These are phyloP conservation scores for Bucorvus abyssinicus DNA, from an alignment of 2,797 vertebrate species.

Conservation along the genomic window DNA sequence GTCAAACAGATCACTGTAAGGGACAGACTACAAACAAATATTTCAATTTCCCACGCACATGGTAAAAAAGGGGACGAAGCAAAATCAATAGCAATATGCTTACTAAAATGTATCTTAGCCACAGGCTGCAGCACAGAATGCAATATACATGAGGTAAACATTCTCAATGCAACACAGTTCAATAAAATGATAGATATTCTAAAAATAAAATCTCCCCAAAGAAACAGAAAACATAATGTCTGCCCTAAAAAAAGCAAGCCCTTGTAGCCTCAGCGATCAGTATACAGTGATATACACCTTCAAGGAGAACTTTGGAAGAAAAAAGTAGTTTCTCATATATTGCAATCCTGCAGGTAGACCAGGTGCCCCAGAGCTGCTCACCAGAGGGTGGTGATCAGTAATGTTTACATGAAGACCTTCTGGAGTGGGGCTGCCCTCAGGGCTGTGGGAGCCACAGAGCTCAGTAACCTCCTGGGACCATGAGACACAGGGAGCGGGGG, in stretches of 20 bases:
- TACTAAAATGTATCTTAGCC: constrained; percentile 39
- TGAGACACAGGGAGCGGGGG: rapidly evolving
- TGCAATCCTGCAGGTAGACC: not conserved
- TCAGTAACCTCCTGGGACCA: rapidly evolving
- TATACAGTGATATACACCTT: not conserved
- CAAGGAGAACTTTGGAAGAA: not conserved
- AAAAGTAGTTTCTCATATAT: not conserved
- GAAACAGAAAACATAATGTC: constrained; percentile 11
- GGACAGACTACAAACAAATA: constrained; percentile 20
- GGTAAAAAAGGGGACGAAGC: not conserved
- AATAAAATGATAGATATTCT: constrained; percentile 47
- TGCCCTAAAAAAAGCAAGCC: not conserved
- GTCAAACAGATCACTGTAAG: not conserved
- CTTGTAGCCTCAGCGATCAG: not conserved
- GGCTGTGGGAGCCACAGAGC: not conserved
- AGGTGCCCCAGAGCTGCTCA: not conserved
- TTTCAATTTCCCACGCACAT: constrained; percentile 3
- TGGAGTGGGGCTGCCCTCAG: not conserved
- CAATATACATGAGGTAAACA: constrained; percentile 42
- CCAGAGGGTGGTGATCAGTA: not conserved
- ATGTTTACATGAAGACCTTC: rapidly evolving
- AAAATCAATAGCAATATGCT: constrained; percentile 62
- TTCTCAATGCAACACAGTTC: constrained; percentile 10
- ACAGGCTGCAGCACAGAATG: constrained; percentile 29
- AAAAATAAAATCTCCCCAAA: constrained; percentile 35